Evolutionary conservation across 1,140 invertebrate species (phyloP).

Genomic region (Mizuhopecten yessoensis): DNA sequence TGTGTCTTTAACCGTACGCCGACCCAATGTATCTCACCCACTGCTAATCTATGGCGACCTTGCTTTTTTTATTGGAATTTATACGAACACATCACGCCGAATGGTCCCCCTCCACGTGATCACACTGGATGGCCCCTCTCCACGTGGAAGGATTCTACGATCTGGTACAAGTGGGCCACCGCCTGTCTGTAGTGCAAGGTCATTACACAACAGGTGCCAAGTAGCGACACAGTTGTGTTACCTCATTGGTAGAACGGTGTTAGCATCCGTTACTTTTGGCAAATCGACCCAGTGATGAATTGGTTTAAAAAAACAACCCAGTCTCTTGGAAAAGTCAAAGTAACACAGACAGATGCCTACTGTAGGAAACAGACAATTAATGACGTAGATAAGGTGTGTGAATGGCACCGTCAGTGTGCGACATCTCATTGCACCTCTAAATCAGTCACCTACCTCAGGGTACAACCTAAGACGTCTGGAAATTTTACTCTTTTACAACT

Average conservation of each 20-base stretch:
- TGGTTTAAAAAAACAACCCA: background rate
- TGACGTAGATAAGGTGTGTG: background rate
- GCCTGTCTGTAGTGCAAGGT: background rate
- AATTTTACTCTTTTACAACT: no score
- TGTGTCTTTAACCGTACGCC: no score
- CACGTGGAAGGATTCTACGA: no score
- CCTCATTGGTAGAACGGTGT: background rate
- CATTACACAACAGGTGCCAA: background rate
- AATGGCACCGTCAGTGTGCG: background rate
- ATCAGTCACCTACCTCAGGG: background rate
- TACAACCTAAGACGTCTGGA: no score
- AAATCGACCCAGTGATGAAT: background rate
- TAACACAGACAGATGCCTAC: background rate
- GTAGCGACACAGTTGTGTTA: no score
- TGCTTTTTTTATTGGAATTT: no score
- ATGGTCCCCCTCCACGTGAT: no score
- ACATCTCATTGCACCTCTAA: background rate
- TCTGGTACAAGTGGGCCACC: background rate
- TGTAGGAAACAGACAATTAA: background rate
- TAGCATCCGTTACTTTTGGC: background rate
- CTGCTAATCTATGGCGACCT: no score
- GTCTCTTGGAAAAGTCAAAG: background rate
- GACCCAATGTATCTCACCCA: no score
- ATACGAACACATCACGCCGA: no score
- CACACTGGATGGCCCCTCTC: no score